Evolutionary conservation across 2,888 invertebrate genomes (phyloP).

Genomic region (Macroteleia sp.): DNA sequence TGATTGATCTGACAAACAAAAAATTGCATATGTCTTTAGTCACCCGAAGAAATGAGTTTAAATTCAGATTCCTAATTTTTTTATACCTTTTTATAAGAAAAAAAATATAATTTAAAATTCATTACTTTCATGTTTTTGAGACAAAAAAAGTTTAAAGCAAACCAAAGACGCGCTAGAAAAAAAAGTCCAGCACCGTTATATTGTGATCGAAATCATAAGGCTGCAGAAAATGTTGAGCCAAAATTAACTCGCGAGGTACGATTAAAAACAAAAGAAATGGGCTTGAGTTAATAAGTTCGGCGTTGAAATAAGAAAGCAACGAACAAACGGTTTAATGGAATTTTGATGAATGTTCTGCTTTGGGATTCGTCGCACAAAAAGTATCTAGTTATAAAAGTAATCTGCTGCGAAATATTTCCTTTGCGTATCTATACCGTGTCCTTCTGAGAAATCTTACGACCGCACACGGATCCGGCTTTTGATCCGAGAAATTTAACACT

Average conservation of each 20-base stretch:
- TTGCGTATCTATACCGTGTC: conserved; percentile 36
- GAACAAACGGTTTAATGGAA: conserved; percentile 57
- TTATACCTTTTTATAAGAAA: too few relatives aligned
- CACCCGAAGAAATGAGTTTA: too few relatives aligned
- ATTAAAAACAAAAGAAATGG: conserved; percentile 41
- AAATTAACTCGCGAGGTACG: conserved; percentile 4
- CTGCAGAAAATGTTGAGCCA: background rate
- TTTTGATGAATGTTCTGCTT: conserved; percentile 60
- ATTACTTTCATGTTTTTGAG: too few relatives aligned
- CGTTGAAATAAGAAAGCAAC: conserved; percentile 36
- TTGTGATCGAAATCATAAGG: conserved; percentile 22
- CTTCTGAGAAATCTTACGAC: conserved; percentile 56
- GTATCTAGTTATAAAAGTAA: conserved; percentile 54
- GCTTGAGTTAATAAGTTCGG: conserved; percentile 28
- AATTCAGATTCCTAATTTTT: too few relatives aligned
- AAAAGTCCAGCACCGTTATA: conserved; percentile 12
- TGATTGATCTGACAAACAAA: too few relatives aligned
- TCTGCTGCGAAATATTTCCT: conserved; percentile 44
- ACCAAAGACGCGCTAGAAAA: too few relatives aligned
- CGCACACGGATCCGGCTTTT: conserved; percentile 7
- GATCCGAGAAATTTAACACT: conserved; percentile 43
- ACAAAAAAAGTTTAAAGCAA: too few relatives aligned
- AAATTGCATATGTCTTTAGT: too few relatives aligned
- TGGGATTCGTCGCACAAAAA: conserved; percentile 55
- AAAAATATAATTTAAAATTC: too few relatives aligned